Conservation (phyloP, 2,797 vertebrate species). For the Leptoclinus maculatus region DNA sequence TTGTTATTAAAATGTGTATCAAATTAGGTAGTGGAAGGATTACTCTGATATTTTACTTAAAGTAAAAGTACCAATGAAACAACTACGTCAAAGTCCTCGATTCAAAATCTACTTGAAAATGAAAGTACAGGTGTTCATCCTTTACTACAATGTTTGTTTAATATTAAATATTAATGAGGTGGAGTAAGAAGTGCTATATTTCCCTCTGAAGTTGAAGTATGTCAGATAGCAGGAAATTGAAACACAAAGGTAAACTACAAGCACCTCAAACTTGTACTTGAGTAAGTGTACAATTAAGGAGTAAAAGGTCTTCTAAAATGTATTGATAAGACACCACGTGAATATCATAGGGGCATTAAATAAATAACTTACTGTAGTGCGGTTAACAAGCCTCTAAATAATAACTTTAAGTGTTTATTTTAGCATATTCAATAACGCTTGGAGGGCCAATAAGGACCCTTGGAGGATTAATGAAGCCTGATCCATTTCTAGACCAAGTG, state of each 20-base stretch:
- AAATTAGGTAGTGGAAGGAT: background rate
- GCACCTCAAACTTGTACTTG: background rate
- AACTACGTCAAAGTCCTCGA: background rate
- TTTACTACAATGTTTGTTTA: background rate
- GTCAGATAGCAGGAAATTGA: background rate
- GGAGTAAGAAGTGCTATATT: background rate
- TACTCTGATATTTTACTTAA: background rate
- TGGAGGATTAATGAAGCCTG: constrained; percentile 39
- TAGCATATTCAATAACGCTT: background rate
- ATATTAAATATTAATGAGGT: background rate
- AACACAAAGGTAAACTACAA: background rate
- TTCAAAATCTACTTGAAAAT: background rate
- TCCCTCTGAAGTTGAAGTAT: background rate
- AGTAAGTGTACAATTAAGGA: background rate
- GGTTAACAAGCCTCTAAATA: background rate
- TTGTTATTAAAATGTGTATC: background rate
- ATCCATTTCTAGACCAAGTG: constrained; percentile 12
- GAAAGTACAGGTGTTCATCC: background rate
- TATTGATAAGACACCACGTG: background rate
- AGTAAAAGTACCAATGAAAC: background rate
- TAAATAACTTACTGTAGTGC: background rate
- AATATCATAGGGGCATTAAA: background rate
- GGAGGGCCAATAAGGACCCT: background rate
- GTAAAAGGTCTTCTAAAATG: background rate
- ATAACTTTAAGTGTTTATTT: background rate